Evolutionary conservation across 2,797 vertebrate species (phyloP).

Genomic region (Atherinosoma microstoma): DNA sequence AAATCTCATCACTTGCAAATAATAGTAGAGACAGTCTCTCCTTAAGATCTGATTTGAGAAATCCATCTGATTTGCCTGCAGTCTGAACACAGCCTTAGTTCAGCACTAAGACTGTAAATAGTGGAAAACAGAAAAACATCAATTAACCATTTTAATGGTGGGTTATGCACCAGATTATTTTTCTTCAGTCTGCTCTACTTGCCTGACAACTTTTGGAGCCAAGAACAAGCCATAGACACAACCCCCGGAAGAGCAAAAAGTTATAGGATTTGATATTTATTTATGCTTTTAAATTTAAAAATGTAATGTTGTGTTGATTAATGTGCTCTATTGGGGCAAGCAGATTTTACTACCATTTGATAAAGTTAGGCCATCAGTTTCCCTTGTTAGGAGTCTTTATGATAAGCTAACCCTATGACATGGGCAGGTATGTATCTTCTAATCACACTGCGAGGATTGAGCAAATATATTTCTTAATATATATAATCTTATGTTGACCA

Average conservation of each 20-base stretch:
- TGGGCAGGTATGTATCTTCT: neutral
- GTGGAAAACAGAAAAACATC: constrained; percentile 20
- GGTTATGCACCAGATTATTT: neutral
- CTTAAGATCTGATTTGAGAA: constrained; percentile 12
- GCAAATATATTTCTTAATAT: neutral
- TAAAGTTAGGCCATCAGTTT: neutral
- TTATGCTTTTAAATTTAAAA: neutral
- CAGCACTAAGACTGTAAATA: constrained; percentile 9
- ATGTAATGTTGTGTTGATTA: neutral
- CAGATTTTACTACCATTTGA: neutral
- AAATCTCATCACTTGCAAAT: neutral
- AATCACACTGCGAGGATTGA: neutral
- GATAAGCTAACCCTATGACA: constrained; percentile 2
- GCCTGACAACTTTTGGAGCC: constrained; percentile 5
- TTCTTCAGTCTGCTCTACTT: neutral
- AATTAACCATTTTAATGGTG: constrained; percentile 6
- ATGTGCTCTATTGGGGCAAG: neutral
- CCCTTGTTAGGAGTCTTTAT: neutral
- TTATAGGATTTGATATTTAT: neutral
- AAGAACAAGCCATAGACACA: constrained; percentile 2
- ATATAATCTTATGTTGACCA: constrained; percentile 8
- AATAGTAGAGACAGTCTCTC: neutral
- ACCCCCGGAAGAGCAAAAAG: neutral
- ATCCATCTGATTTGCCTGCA: neutral
- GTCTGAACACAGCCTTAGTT: neutral